phyloP scores from a whole-genome alignment of 2,888 invertebrate species.

The Tenthredo scrophulariae region DNA sequence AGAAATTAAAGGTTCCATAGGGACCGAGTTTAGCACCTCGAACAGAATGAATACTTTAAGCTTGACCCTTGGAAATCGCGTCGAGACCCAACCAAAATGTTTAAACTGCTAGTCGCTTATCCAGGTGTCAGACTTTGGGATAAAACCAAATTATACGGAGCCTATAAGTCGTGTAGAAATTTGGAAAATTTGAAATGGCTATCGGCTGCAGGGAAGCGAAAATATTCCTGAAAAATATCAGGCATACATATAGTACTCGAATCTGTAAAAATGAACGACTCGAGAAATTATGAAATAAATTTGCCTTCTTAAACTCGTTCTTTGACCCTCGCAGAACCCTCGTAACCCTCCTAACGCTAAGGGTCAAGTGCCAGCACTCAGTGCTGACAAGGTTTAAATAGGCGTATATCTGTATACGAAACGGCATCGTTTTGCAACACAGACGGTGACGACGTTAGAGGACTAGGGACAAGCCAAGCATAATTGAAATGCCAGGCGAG shows the following conservation, averaged over 20 bases:
- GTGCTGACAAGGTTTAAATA: constrained; percentile 47
- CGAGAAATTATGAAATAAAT: constrained; percentile 29
- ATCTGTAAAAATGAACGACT: neutral
- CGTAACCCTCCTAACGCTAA: constrained; percentile 18
- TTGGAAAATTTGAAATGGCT: neutral
- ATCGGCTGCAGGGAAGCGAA: neutral
- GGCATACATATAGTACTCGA: neutral
- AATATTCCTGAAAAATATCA: neutral
- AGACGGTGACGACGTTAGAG: constrained; percentile 34
- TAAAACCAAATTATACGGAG: neutral
- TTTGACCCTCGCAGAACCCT: constrained; percentile 34
- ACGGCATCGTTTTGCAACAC: constrained; percentile 31
- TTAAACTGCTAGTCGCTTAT: constrained; percentile 26
- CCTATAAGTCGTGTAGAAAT: neutral
- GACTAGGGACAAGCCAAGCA: constrained; percentile 20
- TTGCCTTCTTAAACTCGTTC: constrained; percentile 37
- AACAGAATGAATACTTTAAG: constrained; percentile 43
- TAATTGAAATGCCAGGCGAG: constrained; percentile 43
- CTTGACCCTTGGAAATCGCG: constrained; percentile 47
- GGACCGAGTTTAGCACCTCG: constrained; percentile 43
- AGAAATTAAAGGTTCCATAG: constrained; percentile 37
- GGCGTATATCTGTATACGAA: constrained; percentile 24
- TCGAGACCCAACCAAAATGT: constrained; percentile 24
- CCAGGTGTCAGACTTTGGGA: neutral
- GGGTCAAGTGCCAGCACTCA: constrained; percentile 46